phyloP scores from a whole-genome alignment of 1,140 invertebrate species.

The Tetragnatha versicolor region DNA sequence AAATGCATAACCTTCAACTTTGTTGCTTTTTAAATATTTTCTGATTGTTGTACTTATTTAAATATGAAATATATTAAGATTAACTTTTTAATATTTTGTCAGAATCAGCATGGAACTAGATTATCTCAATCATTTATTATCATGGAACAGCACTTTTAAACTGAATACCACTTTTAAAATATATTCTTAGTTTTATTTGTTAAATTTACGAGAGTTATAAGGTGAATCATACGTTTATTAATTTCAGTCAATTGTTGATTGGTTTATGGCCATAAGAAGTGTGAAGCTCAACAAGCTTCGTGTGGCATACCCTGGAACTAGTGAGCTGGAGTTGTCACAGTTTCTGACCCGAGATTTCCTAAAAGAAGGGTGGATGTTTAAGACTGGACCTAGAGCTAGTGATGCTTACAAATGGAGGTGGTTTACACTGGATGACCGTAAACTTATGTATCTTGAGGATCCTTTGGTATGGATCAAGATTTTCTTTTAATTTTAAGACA shows the following conservation, averaged over 20 bases:
- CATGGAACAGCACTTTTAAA: too few species aligned
- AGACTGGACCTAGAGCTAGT: slow-evolving; percentile 80
- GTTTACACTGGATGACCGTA: slow-evolving; percentile 88
- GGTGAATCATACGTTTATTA: too few species aligned
- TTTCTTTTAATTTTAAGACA: neutral
- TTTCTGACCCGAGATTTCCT: slow-evolving; percentile 81
- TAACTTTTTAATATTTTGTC: too few species aligned
- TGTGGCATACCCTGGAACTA: slow-evolving; percentile 81
- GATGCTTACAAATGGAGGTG: slow-evolving; percentile 85
- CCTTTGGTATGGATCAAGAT: slow-evolving; percentile 70
- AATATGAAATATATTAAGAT: too few species aligned
- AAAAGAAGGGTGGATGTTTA: slow-evolving; percentile 84
- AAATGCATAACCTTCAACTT: too few species aligned
- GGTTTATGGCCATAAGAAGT: slow-evolving; percentile 87
- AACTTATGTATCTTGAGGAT: slow-evolving; percentile 90
- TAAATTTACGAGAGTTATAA: too few species aligned
- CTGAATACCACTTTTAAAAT: too few species aligned
- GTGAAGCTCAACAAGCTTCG: slow-evolving; percentile 81
- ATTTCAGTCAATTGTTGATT: slow-evolving; percentile 75
- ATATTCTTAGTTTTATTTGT: too few species aligned
- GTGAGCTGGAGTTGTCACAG: slow-evolving; percentile 77
- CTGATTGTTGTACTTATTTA: too few species aligned
- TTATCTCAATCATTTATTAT: too few species aligned
- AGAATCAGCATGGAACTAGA: too few species aligned
- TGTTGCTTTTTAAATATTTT: too few species aligned